A percentile compares a stretch with the other conserved stretches of the same genome.
Conservation (phyloP, 2,797 vertebrate genomes). For the Channallabes apus region DNA sequence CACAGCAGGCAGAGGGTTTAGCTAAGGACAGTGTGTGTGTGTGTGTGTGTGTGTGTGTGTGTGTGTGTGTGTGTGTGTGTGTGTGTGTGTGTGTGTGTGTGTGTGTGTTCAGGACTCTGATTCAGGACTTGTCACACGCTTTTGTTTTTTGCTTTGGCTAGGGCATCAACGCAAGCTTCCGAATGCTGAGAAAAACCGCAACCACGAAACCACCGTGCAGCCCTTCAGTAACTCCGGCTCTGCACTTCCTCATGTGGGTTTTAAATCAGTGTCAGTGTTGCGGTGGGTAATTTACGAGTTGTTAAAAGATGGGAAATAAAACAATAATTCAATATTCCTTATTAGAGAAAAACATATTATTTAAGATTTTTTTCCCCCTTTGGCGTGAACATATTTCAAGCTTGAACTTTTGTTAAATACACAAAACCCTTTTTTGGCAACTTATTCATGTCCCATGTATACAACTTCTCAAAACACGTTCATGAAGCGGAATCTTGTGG, state of each 20-base stretch:
- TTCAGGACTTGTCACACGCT: no score
- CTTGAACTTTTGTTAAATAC: neutral
- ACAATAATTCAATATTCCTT: no score
- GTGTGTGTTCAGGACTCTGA: no score
- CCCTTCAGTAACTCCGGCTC: conserved; percentile 6
- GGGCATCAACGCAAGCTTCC: neutral
- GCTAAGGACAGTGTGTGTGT: neutral
- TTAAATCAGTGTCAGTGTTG: neutral
- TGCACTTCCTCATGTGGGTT: neutral
- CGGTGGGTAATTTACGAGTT: neutral
- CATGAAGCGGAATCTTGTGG: neutral
- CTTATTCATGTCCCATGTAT: neutral
- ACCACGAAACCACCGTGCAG: conserved; percentile 16
- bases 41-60: no score
- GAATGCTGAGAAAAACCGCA: conserved; percentile 6
- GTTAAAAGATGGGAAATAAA: neutral
- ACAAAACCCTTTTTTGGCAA: neutral
- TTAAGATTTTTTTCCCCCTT: neutral
- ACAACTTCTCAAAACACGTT: neutral
- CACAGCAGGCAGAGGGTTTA: neutral
- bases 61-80: no score
- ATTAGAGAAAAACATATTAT: neutral
- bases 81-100: no score
- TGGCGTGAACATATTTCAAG: neutral
- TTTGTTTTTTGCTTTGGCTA: conserved; percentile 19